Evolutionary conservation across 1,140 invertebrate species (phyloP).

Genomic region (Trachymyrmex cornetzi): DNA sequence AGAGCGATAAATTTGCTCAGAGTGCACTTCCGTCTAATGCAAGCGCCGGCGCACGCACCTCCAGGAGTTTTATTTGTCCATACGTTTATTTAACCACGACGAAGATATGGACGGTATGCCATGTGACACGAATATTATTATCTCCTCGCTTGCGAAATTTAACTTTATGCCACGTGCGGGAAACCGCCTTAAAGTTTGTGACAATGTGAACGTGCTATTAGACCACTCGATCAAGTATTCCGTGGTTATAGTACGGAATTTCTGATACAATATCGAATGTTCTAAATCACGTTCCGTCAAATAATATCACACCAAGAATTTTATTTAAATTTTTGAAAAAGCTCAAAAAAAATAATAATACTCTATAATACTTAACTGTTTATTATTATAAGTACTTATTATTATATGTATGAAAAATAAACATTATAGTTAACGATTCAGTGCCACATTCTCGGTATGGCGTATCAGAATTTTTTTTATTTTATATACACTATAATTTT

Average conservation of each 20-base stretch:
- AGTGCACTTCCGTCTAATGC: constrained; percentile 60
- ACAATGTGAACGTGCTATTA: neutral
- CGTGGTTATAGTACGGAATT: neutral
- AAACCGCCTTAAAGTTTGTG: constrained; percentile 22
- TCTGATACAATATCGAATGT: constrained; percentile 15
- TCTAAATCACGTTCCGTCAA: constrained; percentile 13
- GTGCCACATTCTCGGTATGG: no score
- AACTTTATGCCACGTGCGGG: neutral
- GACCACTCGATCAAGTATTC: constrained; percentile 11
- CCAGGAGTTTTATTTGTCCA: constrained; percentile 30
- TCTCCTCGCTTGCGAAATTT: neutral
- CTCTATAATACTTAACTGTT: neutral
- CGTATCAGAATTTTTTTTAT: no score
- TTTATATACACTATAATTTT: no score
- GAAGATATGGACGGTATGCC: neutral
- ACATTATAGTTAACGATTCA: no score
- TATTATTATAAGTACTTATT: neutral
- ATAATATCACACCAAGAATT: neutral
- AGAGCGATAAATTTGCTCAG: constrained; percentile 39
- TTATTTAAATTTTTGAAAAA: neutral
- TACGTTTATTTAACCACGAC: constrained; percentile 22
- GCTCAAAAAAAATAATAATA: neutral
- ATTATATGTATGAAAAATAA: neutral
- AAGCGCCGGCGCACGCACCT: constrained; percentile 34
- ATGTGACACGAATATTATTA: neutral